Base-by-base conservation (phyloP, 2,797 vertebrate genomes). In the Ibycter americanus region DNA sequence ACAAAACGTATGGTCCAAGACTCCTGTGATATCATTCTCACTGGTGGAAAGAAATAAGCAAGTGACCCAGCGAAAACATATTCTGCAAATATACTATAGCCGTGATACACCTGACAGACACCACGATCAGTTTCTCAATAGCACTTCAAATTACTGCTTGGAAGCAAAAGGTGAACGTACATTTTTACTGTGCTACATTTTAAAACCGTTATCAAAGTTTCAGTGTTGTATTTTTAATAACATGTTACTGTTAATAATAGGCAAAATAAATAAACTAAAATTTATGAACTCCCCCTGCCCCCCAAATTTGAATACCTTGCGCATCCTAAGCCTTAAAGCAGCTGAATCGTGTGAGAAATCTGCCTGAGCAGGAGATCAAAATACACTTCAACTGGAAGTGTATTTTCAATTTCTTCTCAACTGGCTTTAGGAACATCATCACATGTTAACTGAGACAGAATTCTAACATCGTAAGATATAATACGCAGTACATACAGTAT, bases 1-100 rank as follows among this genome's bases (percentile, higher is more conserved):
- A 55, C 99, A 99, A 97, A 99, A 99, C 1, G 99, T 99, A 97
- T 99, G 99, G 97, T 99, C 99, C 98, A 99, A 98, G 93, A 99
- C 99, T 81, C 99, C 99, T 11, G 99, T 99, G 98, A 99, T 99
- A 97, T 99, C 99, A 44, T 99, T 99, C 96, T 99, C 99, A 81
- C 99, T 99, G 94, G 63, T 34, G 95, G 58, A 96, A 29, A 93
- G 27, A 89, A 71, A 95, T 27, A 92, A 85, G 61, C 46, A 73
- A 73, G 91, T 29, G 67, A 61, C 52, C 72, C 82, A 71, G 19
- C 17, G 62, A 95, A 94, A 71, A 83, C 26, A 78, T 7, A 47
- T 34, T 52, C 67, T 52, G 51, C 34, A 91, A 49, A 49, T 34
- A 6, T 6, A 70, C 40, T 29, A 62, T 51, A 87, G 54, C 38